Evolutionary conservation across 2,888 invertebrate species (phyloP).

Genomic region (Euplexia lucipara): DNA sequence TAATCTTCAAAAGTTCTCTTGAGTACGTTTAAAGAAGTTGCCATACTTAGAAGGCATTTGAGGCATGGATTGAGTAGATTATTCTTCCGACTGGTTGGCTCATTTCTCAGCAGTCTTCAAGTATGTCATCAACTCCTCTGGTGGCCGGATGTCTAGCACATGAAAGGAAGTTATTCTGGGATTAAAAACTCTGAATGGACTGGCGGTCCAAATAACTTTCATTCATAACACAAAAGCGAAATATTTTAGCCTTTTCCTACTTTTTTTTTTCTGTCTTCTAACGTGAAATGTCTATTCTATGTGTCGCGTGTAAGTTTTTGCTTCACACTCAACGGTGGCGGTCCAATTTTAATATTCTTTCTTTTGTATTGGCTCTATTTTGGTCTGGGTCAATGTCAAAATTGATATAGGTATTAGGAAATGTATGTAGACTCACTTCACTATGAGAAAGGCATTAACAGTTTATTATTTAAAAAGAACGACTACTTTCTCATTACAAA

Average conservation of each 20-base stretch:
- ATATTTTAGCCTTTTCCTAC: constrained; percentile 37
- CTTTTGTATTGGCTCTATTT: constrained; percentile 11
- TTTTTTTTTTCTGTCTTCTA: constrained; percentile 45
- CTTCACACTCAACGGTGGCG: constrained; percentile 11
- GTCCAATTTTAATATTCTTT: constrained; percentile 21
- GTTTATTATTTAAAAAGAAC: background rate
- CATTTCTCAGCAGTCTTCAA: constrained; percentile 48
- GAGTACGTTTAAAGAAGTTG: background rate
- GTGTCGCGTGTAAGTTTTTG: constrained; percentile 40
- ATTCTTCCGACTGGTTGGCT: constrained; percentile 23
- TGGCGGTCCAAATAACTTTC: constrained; percentile 53
- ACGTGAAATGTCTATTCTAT: constrained; percentile 40
- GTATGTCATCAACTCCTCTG: constrained; percentile 59
- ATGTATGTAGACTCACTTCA: background rate
- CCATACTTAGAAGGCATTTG: constrained; percentile 12
- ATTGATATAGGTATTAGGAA: constrained; percentile 1
- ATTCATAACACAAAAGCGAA: constrained; percentile 56
- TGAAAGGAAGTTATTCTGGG: constrained; percentile 67
- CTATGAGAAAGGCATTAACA: background rate
- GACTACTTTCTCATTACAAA: no score
- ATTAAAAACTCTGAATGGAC: constrained; percentile 62
- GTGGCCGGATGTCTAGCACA: constrained; percentile 65
- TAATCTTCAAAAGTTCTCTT: no score
- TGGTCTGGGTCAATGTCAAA: constrained; percentile 13
- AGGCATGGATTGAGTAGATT: constrained; percentile 18